These are phyloP conservation scores for Leptonema lineaticorne DNA, from an alignment of 1,140 invertebrate species.

Conservation along the genomic window DNA sequence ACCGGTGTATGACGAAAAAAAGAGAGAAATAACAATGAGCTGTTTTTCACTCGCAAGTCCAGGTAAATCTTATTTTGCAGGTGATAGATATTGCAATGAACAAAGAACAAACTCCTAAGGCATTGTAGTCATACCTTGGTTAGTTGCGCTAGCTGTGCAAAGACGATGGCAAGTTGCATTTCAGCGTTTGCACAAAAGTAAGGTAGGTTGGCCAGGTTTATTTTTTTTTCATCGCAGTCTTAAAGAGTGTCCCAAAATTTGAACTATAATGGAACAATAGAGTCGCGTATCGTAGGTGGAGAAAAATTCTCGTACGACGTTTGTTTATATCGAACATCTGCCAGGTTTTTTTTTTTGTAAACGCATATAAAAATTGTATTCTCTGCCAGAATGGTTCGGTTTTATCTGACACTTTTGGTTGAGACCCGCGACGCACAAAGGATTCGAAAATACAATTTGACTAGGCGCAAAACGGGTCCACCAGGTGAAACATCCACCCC, in stretches of 20 bases:
- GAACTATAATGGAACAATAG: slow-evolving; percentile 37
- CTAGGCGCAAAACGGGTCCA: slow-evolving; percentile 17
- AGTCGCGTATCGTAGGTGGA: slow-evolving; percentile 36
- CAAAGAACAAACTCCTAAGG: slow-evolving; percentile 25
- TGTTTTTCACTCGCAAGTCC: slow-evolving; percentile 37
- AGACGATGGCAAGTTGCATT: slow-evolving; percentile 34
- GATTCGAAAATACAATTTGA: slow-evolving; percentile 32
- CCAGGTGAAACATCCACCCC: slow-evolving; percentile 27
- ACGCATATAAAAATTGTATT: slow-evolving; percentile 35
- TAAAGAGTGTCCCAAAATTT: slow-evolving; percentile 14
- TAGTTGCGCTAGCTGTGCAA: slow-evolving; percentile 13
- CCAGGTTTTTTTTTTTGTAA: slow-evolving; percentile 35
- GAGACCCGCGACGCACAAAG: slow-evolving; percentile 33
- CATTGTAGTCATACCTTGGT: slow-evolving; percentile 31
- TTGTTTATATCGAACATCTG: slow-evolving; percentile 40
- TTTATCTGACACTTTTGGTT: slow-evolving; percentile 35
- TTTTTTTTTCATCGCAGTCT: slow-evolving; percentile 27
- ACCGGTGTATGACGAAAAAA: slow-evolving; percentile 12
- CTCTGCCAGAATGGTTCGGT: slow-evolving; percentile 15
- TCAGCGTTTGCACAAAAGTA: slow-evolving; percentile 40
- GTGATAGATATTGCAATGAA: slow-evolving; percentile 36
- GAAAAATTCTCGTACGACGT: slow-evolving; percentile 24
- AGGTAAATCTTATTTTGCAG: slow-evolving; percentile 40
- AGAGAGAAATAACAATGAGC: slow-evolving; percentile 34
- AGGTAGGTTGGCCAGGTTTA: slow-evolving; percentile 35